These are phyloP conservation scores for Pyrochroa serraticornis DNA, from an alignment of 2,888 invertebrate genomes.

Conservation along the genomic window DNA sequence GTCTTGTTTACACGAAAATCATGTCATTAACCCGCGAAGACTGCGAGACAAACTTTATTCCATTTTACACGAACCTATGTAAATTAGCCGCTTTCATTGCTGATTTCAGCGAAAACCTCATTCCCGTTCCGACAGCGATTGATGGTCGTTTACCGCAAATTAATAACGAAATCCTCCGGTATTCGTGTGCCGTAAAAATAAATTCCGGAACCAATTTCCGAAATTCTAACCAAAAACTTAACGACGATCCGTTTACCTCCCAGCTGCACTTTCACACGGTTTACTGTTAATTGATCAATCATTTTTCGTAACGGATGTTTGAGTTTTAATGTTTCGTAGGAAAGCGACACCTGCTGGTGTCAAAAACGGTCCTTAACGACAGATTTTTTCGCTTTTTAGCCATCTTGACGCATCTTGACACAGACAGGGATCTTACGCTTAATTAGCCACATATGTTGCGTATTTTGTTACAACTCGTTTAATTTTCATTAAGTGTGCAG, in stretches of 20 bases:
- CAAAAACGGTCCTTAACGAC: constrained; percentile 26
- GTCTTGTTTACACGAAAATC: constrained; percentile 40
- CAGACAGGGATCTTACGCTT: constrained; percentile 38
- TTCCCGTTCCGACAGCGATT: too few species aligned
- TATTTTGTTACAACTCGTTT: constrained; percentile 43
- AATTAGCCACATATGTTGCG: constrained; percentile 45
- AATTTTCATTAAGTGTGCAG: constrained; percentile 37
- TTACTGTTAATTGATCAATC: constrained; percentile 38
- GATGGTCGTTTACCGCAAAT: neutral
- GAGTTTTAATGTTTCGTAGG: constrained; percentile 48
- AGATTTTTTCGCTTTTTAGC: constrained; percentile 29
- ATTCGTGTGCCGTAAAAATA: too few species aligned
- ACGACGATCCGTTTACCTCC: neutral
- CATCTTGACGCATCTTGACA: constrained; percentile 13
- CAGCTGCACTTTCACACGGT: constrained; percentile 5
- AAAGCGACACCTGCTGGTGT: constrained; percentile 42
- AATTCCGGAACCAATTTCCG: too few species aligned
- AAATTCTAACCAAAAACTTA: too few species aligned
- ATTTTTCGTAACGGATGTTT: constrained; percentile 47
- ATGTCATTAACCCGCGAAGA: constrained; percentile 39
- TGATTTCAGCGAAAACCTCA: too few species aligned
- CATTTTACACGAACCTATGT: constrained; percentile 32
- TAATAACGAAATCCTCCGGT: too few species aligned
- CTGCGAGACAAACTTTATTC: constrained; percentile 28
- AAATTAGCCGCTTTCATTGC: constrained; percentile 14